Evolutionary conservation across 1,140 invertebrate genomes (phyloP), one percentile per base, ranked within the genome.

Genomic region (Atta colombica): DNA sequence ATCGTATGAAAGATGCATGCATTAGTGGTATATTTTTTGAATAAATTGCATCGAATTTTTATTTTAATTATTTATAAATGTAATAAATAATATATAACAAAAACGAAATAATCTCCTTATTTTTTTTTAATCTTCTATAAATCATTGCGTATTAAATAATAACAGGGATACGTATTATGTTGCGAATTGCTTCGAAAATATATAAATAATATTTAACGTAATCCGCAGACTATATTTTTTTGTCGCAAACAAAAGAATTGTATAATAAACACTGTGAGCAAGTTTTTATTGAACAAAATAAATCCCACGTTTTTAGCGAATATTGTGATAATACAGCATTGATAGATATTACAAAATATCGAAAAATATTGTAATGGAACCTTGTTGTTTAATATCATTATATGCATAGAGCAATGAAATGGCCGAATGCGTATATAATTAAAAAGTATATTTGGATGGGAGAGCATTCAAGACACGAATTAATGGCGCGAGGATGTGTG

Each of bases 401-500:
- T 21, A 49, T 25, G 18, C 60, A 12, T 49, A 2, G 28, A 61
- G 61, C 39, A 74, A 51, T 49, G 28, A 60, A 12, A 60, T 16
- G 39, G 45, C 2, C 18, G 16, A 61, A 31, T 45, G 80, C 25
- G 25, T n/a, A 21, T 74, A 21, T 75, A 75, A 84, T 84, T 84
- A 84, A 84, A 82, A 84, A 75, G 39, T 75, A 61, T 60, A 84
- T 84, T 84, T 61, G 39, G 2, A 14, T 35, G 58, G 8, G 69
- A 49, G 55, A 69, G 25, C 31, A 60, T n/a, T 12, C 80, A 84
- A 84, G 55, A 75, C 69, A 63, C 39, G 39, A 74, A 84, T 84
- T 84, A 84, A 75, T 84, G 69, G 80, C 69, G 39, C 80, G 69
- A 74, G 80, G 69, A 84, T 84, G 68, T 61, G 69, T 39, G 39